A percentile compares a stretch with the other conserved stretches of the same genome.
Conservation (phyloP, 1,140 invertebrate genomes). For the Drosophila sulfurigaster region DNA sequence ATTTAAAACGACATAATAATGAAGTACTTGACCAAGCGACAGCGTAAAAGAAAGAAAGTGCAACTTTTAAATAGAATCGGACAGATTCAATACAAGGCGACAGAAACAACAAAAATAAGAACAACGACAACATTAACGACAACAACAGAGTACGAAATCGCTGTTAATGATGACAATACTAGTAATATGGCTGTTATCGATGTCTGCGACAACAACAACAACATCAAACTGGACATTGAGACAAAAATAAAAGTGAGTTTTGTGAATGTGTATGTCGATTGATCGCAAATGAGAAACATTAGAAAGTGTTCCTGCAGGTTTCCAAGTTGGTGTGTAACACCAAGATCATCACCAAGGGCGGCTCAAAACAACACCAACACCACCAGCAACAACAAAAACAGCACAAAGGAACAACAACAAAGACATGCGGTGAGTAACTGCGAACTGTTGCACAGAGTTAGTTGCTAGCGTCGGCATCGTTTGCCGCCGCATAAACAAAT, state of each 20-base stretch:
- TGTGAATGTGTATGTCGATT: background rate
- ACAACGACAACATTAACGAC: background rate
- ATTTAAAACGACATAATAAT: constrained; percentile 3
- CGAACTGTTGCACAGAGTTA: background rate
- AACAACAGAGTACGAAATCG: background rate
- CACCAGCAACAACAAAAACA: constrained; percentile 3
- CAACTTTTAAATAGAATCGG: constrained; percentile 18
- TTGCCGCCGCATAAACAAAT: constrained; percentile 40
- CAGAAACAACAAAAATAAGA: too few relatives aligned
- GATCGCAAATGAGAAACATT: too few relatives aligned
- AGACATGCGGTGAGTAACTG: constrained; percentile 25
- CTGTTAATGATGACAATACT: background rate
- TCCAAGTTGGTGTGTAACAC: background rate
- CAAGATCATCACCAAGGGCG: constrained; percentile 16
- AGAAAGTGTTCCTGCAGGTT: background rate
- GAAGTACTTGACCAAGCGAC: constrained; percentile 43
- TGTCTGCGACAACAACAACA: background rate
- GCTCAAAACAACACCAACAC: background rate
- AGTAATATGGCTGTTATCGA: background rate
- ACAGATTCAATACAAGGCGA: constrained; percentile 2
- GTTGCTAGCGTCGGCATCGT: constrained; percentile 20
- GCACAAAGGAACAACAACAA: constrained; percentile 15
- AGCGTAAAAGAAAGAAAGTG: constrained; percentile 30
- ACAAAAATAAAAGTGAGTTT: background rate
- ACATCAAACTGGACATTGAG: background rate